Evolutionary conservation across 2,797 vertebrate species (phyloP).

Genomic region (Alfaro cultratus): DNA sequence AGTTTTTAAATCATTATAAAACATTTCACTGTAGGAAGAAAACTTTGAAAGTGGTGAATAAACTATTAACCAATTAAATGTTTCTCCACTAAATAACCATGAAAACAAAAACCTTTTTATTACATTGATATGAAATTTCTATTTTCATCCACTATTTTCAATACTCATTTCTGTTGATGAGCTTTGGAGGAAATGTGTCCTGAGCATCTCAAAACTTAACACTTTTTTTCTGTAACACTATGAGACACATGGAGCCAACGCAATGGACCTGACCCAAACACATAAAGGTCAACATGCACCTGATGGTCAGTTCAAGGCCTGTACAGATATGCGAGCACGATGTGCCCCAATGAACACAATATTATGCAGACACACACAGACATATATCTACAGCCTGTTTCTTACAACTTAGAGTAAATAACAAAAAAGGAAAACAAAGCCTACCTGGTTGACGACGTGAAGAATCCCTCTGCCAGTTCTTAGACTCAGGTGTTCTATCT

Average conservation of each 20-base stretch:
- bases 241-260: background rate
- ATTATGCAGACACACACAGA: too few relatives aligned
- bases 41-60: background rate
- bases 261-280: background rate
- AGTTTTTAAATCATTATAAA: background rate
- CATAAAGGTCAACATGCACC: background rate
- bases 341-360: too few relatives aligned
- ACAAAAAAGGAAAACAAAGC: background rate
- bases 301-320: too few relatives aligned
- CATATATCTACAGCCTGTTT: too few relatives aligned
- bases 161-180: background rate
- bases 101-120: background rate
- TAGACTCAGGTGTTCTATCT: too few relatives aligned
- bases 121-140: background rate
- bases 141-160: background rate
- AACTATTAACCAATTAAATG: background rate
- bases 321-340: too few relatives aligned
- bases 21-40: background rate
- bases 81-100: background rate
- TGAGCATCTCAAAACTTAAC: background rate
- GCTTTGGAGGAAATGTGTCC: background rate
- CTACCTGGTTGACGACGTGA: too few relatives aligned
- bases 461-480: too few relatives aligned
- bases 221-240: too few relatives aligned
- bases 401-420: too few relatives aligned